Evolutionary conservation across 2,113 vertebrate species (phyloP), one percentile per base, ranked within the genome.

Genomic region (Engraulis encrasicolus): DNA sequence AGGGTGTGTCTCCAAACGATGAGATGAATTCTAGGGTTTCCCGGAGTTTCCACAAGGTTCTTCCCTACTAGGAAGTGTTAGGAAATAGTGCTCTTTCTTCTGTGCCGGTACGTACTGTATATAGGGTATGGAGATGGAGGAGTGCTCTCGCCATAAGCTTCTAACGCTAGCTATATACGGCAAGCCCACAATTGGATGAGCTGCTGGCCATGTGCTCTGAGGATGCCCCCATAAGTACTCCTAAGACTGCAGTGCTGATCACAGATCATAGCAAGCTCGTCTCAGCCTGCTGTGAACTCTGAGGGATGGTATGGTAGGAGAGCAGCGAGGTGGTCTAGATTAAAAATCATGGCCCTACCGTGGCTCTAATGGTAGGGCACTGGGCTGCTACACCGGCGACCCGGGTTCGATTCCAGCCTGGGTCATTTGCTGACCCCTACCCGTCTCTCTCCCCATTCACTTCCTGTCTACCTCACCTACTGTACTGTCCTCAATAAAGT

Each of bases 161-260:
- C 88, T 85, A 84, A 88, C 81, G n/a, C 50, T 19, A 31, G 89
- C 89, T 93, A 94, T 91, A 92, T 93, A 90, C 85, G 81, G 91
- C 87, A 89, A 74, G 77, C 18, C 27, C 45, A 66, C 87, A 92
- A 93, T 93, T 88, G 91, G 93, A 95, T 94, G 82, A 92, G 86
- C 86, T 81, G 23, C 14, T 15, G 61, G 86, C 82, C 88, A 89
- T 89, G 81, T 23, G 78, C 84, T 82, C 79, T 54, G 89, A 90
- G 91, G 86, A 83, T 78, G 83, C 71, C 84, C n/a, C 88, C 87
- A 87, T 93, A 93, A 93, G 93, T 92, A 34, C 50, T 7, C 37
- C 71, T 84, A 87, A 89, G 79, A 50, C 38, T 36, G 81, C 74
- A 23, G 82, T 1, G 19, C 79, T 71, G 85, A 78, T 87, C 54